Evolutionary conservation across 2,113 vertebrate species (phyloP).

Genomic region (Aspidoscelis tigris): DNA sequence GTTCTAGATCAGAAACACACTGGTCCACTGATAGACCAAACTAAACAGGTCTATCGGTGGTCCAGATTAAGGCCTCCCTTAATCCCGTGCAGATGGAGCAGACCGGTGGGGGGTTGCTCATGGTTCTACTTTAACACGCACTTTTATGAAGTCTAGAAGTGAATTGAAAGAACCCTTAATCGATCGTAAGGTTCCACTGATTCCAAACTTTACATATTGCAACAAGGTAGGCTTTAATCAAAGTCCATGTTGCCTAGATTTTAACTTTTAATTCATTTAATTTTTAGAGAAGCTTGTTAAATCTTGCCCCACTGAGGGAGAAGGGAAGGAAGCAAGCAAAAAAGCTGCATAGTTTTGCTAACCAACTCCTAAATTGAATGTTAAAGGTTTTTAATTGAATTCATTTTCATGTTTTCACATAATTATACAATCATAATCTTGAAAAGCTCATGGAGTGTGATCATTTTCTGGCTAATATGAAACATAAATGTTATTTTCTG

Average conservation of each 20-base stretch:
- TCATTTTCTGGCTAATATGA: slow-evolving; percentile 85
- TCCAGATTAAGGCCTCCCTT: too few relatives aligned
- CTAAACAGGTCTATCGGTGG: too few relatives aligned
- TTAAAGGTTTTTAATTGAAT: slow-evolving; percentile 85
- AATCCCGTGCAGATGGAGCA: too few relatives aligned
- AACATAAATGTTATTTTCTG: slow-evolving; percentile 86
- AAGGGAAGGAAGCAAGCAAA: slow-evolving; percentile 10
- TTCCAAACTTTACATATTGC: too few relatives aligned
- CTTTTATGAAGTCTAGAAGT: too few relatives aligned
- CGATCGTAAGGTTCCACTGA: too few relatives aligned
- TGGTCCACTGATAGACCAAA: too few relatives aligned
- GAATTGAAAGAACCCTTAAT: too few relatives aligned
- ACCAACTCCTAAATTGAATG: slow-evolving; percentile 80
- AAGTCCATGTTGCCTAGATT: slow-evolving; percentile 28
- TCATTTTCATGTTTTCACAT: slow-evolving; percentile 85
- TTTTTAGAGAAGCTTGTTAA: slow-evolving; percentile 74
- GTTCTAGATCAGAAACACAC: too few relatives aligned
- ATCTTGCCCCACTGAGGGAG: slow-evolving; percentile 57
- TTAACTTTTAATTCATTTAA: slow-evolving; percentile 48
- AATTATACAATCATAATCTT: slow-evolving; percentile 85
- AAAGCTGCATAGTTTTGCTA: slow-evolving; percentile 76
- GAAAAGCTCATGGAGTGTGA: slow-evolving; percentile 81
- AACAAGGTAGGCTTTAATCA: slow-evolving; percentile 1
- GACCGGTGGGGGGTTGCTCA: too few relatives aligned
- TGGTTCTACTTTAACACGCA: too few relatives aligned